A percentile compares a stretch with the other conserved stretches of the same genome.
These are phyloP conservation scores for Augochlora pura DNA, from an alignment of 1,140 invertebrate species.

Conservation along the genomic window DNA sequence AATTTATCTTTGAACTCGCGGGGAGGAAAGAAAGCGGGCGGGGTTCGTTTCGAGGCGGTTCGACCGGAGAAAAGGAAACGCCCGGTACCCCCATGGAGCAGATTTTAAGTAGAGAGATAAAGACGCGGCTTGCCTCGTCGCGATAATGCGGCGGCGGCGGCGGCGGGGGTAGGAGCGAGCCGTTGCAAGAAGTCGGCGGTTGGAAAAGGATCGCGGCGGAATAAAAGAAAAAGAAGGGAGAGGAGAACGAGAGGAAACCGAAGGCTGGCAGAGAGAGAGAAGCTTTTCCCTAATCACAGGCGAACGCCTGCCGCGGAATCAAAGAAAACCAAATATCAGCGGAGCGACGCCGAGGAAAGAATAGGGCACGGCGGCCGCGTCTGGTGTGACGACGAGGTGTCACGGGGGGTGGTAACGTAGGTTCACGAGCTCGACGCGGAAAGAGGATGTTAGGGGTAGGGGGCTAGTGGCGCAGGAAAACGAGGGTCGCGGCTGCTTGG, in stretches of 20 bases:
- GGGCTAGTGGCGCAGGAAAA: slow-evolving; percentile 40
- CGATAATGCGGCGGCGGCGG: slow-evolving; percentile 20
- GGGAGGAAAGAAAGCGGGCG: too few species aligned
- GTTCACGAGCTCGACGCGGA: slow-evolving; percentile 38
- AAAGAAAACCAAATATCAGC: slow-evolving; percentile 66
- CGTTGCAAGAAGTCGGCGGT: too few species aligned
- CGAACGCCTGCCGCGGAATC: slow-evolving; percentile 55
- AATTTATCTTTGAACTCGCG: neutral
- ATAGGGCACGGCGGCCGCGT: slow-evolving; percentile 31
- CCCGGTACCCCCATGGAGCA: neutral
- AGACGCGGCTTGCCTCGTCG: slow-evolving; percentile 9
- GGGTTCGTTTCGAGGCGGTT: neutral
- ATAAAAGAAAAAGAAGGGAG: neutral
- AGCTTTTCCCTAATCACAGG: slow-evolving; percentile 64
- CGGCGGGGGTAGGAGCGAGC: neutral
- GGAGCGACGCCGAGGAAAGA: slow-evolving; percentile 52
- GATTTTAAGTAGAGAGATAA: slow-evolving; percentile 7
- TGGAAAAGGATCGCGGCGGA: too few species aligned
- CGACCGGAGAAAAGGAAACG: neutral
- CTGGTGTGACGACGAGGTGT: slow-evolving; percentile 47
- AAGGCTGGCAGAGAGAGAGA: slow-evolving; percentile 28
- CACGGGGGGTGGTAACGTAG: slow-evolving; percentile 42
- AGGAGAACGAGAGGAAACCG: neutral
- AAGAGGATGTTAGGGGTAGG: slow-evolving; percentile 34
- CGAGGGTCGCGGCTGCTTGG: slow-evolving; percentile 57